Base-by-base conservation (phyloP, 64 coral and sea anemone species). In the Pachyseris speciosa region DNA sequence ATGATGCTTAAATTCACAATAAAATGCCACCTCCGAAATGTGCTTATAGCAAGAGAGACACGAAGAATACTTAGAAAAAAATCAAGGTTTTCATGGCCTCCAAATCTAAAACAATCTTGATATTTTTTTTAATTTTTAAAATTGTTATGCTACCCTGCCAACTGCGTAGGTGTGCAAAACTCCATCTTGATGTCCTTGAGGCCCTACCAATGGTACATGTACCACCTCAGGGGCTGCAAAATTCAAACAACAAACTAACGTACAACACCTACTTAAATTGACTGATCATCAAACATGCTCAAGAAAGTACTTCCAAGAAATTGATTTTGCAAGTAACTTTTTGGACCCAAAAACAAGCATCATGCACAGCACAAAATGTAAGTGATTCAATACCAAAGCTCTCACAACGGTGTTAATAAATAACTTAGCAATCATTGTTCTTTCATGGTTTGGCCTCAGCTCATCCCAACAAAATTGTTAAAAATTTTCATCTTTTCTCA, bases 181-280 rank as follows among this genome's bases (percentile, higher is more conserved):
- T 81, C 77, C 77, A 81, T 81, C 77, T 61, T 25, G 77, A 81
- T 53, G 30, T 81, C 77, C 30, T 10, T 34, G 77, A 81, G 77
- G 77, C 77, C 77, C 77, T 81, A 81, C 53, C 49, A 81, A 40
- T 22, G 20, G 77, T 81, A 61, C 58, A 61, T 61, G 2, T 26
- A 33, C 33, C 77, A 60, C 33, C 31, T 81, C 77, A 81, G 77
- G 20, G 31, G 52, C 77, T 81, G 77, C 51, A 81, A 81, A 55
- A 81, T 81, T 81, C 52, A 81, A 81, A 81, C 49, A 81, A 81
- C 29, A 81, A 81, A 81, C 77, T 36, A 81, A 81, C 77, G 77
- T 81, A 61, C 53, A 81, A 81, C 55, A 81, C 51, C 77, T 61
- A 25, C 25, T 58, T 57, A 53, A 20, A 58, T 9, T 55, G 20